Evolutionary conservation across 2,888 invertebrate genomes (phyloP).

Genomic region (Pedicia rivosa): DNA sequence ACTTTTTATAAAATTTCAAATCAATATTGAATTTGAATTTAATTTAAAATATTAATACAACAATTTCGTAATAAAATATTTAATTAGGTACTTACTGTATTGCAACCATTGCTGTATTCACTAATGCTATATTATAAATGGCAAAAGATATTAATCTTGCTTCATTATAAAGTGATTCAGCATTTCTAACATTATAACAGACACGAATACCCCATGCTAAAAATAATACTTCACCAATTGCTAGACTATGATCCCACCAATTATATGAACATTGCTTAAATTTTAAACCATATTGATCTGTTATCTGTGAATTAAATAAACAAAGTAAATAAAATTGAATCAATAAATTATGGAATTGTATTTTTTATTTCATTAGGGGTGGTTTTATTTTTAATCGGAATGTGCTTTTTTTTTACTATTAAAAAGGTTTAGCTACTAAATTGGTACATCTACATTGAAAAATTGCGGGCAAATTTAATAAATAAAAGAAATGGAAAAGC

Average conservation of each 20-base stretch:
- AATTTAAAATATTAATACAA: not conserved
- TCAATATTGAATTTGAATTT: too few relatives aligned
- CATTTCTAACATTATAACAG: constrained; percentile 75
- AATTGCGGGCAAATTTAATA: too few relatives aligned
- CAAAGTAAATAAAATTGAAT: too few relatives aligned
- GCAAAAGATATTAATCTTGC: constrained; percentile 85
- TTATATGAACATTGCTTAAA: constrained; percentile 83
- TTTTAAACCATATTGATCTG: constrained; percentile 56
- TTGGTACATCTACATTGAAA: too few relatives aligned
- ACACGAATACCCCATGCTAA: constrained; percentile 73
- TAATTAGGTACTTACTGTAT: constrained; percentile 61
- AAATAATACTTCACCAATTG: constrained; percentile 64
- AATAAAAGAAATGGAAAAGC: too few relatives aligned
- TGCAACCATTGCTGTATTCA: constrained; percentile 82
- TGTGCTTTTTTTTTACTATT: too few relatives aligned
- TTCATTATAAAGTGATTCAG: constrained; percentile 86
- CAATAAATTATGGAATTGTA: too few relatives aligned
- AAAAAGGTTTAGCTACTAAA: too few relatives aligned
- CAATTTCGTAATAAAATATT: not conserved
- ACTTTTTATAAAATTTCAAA: too few relatives aligned
- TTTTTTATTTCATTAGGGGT: too few relatives aligned
- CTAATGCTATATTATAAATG: constrained; percentile 85
- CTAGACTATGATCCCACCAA: constrained; percentile 91
- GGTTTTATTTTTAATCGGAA: too few relatives aligned
- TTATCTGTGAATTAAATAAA: too few relatives aligned